These are phyloP conservation scores for Lampris incognitus DNA, from an alignment of 2,113 vertebrate genomes.

Conservation along the genomic window DNA sequence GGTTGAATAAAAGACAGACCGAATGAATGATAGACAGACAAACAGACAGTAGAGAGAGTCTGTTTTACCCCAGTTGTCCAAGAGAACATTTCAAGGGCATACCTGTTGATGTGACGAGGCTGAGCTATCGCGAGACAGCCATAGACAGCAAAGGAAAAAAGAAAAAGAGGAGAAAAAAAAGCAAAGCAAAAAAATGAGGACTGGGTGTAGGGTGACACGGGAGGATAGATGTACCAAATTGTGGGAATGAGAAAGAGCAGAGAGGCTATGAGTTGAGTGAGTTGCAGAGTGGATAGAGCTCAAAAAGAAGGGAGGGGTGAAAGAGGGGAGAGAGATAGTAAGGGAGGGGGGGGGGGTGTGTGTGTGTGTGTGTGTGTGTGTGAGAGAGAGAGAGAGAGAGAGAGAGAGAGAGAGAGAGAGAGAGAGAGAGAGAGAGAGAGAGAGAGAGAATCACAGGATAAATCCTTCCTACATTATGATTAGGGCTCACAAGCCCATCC, in stretches of 20 bases:
- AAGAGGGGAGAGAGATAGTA: constrained; percentile 38
- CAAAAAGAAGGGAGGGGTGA: constrained; percentile 53
- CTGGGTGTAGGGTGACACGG: neutral
- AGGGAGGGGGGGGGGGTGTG: neutral
- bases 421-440: constrained; percentile 23
- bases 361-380: no score
- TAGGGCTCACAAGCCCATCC: constrained; percentile 82
- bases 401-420: constrained; percentile 10
- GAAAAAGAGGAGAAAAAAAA: constrained; percentile 14
- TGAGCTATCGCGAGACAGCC: constrained; percentile 27
- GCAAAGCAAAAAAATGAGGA: constrained; percentile 25
- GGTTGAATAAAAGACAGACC: no score
- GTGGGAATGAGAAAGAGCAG: constrained; percentile 33
- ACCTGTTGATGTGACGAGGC: constrained; percentile 68
- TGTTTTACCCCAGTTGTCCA: constrained; percentile 25
- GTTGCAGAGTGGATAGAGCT: constrained; percentile 46
- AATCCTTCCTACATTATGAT: constrained; percentile 83
- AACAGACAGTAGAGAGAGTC: neutral
- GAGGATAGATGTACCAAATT: constrained; percentile 29
- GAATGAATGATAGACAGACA: neutral
- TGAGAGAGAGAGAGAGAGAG: constrained; percentile 42
- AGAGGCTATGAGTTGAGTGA: constrained; percentile 38
- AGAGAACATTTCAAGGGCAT: constrained; percentile 71
- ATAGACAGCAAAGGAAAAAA: neutral
- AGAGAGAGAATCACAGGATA: constrained; percentile 62